Conservation (phyloP, 1,140 invertebrate genomes). For the Plutomurus gul region DNA sequence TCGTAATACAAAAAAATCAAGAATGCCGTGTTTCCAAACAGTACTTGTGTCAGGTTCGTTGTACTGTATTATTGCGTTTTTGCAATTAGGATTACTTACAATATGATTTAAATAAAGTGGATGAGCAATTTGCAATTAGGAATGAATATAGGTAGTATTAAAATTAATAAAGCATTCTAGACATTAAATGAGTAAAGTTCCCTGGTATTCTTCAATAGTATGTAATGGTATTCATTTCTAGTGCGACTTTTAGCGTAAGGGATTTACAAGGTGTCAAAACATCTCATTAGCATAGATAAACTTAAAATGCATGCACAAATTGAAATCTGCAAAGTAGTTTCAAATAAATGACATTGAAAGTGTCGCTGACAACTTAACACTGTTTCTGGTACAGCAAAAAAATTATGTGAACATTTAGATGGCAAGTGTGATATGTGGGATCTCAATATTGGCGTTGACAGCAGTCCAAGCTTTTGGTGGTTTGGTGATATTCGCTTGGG, state of each 20-base stretch:
- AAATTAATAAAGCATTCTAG: background rate
- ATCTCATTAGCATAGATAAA: background rate
- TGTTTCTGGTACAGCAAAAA: too few relatives aligned
- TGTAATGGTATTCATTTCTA: background rate
- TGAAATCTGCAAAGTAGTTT: background rate
- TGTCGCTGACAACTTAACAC: too few relatives aligned
- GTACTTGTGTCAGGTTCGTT: constrained; percentile 69
- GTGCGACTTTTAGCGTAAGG: background rate
- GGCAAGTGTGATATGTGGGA: constrained; percentile 72
- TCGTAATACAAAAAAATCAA: constrained; percentile 78
- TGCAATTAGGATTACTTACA: too few relatives aligned
- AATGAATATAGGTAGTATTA: background rate
- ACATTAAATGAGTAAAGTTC: background rate
- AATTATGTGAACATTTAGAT: constrained; percentile 28
- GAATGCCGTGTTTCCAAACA: constrained; percentile 84
- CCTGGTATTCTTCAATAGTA: too few relatives aligned
- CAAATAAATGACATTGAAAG: background rate
- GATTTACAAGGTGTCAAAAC: background rate
- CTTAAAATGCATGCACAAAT: background rate
- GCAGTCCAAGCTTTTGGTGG: constrained; percentile 71
- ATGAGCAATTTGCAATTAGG: background rate
- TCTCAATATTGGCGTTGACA: constrained; percentile 79
- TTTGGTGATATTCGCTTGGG: constrained; percentile 81
- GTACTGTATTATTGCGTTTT: too few relatives aligned
- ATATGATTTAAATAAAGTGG: too few relatives aligned